Conservation (phyloP, 1,140 invertebrate genomes). For the Penaeus indicus region DNA sequence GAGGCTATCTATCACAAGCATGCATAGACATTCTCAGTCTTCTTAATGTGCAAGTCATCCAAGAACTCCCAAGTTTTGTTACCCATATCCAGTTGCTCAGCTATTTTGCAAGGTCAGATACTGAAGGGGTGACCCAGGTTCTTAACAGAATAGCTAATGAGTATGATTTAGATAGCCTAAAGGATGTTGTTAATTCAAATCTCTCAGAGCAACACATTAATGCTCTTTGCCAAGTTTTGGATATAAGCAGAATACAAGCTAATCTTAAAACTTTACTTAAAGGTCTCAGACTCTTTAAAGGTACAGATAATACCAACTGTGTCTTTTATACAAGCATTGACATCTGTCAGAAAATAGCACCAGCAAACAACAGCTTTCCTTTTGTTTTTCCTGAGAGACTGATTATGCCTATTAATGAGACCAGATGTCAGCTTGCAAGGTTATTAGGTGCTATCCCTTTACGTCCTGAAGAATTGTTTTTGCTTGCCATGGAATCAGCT, state of each 20-base stretch:
- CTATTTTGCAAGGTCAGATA: not conserved
- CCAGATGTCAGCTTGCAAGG: not conserved
- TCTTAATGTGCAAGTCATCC: not conserved
- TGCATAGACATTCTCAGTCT: too few relatives aligned
- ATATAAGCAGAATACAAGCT: too few relatives aligned
- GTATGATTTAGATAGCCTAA: not conserved
- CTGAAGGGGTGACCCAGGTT: not conserved
- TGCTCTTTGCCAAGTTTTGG: not conserved
- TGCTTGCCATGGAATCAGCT: not conserved
- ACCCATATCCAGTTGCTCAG: not conserved
- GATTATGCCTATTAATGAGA: not conserved
- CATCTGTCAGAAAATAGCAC: constrained; percentile 13
- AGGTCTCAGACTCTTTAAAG: constrained; percentile 18
- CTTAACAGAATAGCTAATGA: not conserved
- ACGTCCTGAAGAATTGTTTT: constrained; percentile 3
- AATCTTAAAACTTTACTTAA: not conserved
- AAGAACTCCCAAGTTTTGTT: not conserved
- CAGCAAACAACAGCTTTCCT: constrained; percentile 25
- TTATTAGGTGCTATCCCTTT: constrained; percentile 6
- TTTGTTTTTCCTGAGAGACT: constrained; percentile 26
- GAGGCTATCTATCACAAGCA: not conserved
- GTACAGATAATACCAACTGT: not conserved
- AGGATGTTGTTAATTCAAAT: not conserved
- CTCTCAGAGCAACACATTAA: not conserved
- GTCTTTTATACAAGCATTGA: not conserved